Conservation (phyloP, 1,140 invertebrate species). For the Bombus sylvicola region DNA sequence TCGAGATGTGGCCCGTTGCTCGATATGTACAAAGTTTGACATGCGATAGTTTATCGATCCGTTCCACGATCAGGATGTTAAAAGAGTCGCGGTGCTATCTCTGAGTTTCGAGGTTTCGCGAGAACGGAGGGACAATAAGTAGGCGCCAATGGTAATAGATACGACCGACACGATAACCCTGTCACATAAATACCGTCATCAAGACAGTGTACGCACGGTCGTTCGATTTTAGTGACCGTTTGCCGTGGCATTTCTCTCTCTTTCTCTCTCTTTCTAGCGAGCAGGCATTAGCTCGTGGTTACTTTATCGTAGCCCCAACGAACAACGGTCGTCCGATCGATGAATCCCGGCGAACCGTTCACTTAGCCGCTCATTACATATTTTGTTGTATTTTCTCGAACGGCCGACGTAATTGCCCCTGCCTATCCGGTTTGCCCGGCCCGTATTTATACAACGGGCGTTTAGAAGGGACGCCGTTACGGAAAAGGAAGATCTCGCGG, state of each 20-base stretch:
- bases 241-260: not conserved
- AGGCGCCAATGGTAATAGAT: constrained; percentile 50
- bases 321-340: constrained; percentile 2
- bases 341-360: constrained; percentile 12
- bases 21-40: too few species aligned
- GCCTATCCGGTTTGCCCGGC: not conserved
- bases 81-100: too few species aligned
- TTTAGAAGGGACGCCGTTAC: not conserved
- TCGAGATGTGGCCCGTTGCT: too few species aligned
- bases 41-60: not conserved
- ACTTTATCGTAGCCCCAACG: not conserved
- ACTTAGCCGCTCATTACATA: constrained; percentile 21
- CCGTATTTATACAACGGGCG: not conserved
- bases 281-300: not conserved
- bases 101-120: not conserved
- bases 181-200: constrained; percentile 59
- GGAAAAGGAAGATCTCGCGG: not conserved
- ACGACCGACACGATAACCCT: constrained; percentile 50
- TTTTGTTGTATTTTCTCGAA: not conserved
- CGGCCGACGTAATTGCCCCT: constrained; percentile 1
- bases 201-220: constrained; percentile 16
- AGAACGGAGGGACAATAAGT: not conserved
- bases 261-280: too few species aligned
- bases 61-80: not conserved
- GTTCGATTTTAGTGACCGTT: constrained; percentile 43